Evolutionary conservation across 2,888 invertebrate species (phyloP), one percentile per base, ranked within the genome.

Genomic region (Xylota sylvarum): DNA sequence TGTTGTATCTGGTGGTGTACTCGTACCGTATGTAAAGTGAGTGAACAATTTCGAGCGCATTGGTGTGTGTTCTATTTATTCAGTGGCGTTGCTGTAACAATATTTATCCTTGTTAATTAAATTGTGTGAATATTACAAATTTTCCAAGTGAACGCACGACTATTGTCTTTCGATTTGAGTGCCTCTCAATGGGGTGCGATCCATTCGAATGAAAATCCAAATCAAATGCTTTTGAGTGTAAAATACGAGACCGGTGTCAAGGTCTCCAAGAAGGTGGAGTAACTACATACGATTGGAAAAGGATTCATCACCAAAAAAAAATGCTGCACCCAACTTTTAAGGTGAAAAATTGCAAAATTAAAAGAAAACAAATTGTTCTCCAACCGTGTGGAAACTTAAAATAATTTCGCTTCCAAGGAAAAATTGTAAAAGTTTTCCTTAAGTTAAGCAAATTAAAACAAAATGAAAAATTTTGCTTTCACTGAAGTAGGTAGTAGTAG

Each of bases 51-150:
- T 72, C 50, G 62, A 52, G 72, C 60, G 77, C 86, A 86, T 65
- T 77, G 76, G 73, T 62, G 82, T 82, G 72, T 86, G 72, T 30
- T 23, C 78, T 86, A 82, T 86, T 81, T 86, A 78, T 73, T 82
- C 86, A 78, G 69, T 82, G 86, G 80, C 77, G 82, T 85, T 89
- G 88, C 89, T 90, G 89, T 89, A 90, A 91, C 90, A 92, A 91
- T 91, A 91, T 91, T 91, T 91, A 90, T 91, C 91, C 90, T 90
- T 91, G 91, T 91, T 91, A 91, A 91, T 91, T 92, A 91, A 92
- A 92, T 92, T 91, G 92, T 91, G 91, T 90, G 91, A 91, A 92
- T 91, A 91, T 91, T 89, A 91, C 89, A 90, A 91, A 91, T 92
- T 91, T 91, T 90, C 90, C 90, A 90, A 90, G 89, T 91, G 91